Evolutionary conservation across 2,113 vertebrate species (phyloP).

Genomic region (Illadopsis cleaveri): DNA sequence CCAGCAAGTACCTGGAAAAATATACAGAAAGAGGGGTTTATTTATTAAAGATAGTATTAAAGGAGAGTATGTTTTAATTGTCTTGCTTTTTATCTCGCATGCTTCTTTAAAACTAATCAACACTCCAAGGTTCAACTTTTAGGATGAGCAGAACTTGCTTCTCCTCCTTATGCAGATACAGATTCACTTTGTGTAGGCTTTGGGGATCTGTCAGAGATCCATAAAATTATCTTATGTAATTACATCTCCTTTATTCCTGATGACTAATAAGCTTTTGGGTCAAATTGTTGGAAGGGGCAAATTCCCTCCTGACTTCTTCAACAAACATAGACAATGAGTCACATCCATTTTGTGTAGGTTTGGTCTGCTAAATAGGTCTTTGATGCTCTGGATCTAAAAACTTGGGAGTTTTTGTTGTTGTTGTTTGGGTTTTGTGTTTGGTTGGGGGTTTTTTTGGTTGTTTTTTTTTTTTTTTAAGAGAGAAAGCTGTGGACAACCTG

Average conservation of each 20-base stretch:
- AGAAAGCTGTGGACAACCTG: not conserved
- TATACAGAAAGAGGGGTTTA: not conserved
- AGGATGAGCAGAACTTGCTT: not conserved
- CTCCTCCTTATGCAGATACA: rapidly evolving
- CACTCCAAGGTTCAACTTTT: not conserved
- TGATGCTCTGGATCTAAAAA: not conserved
- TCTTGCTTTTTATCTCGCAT: not conserved
- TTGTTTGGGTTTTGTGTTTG: not conserved
- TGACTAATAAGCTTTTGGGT: not conserved
- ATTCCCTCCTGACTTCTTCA: not conserved
- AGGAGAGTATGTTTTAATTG: not conserved
- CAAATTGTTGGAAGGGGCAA: not conserved
- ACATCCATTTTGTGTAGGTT: not conserved
- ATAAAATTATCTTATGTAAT: not conserved
- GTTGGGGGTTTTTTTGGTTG: not conserved
- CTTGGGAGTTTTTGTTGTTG: not conserved
- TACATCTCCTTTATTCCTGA: not conserved
- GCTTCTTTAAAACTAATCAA: not conserved
- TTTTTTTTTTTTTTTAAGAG: too few relatives aligned
- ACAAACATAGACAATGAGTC: not conserved
- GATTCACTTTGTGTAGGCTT: rapidly evolving
- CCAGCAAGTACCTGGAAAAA: not conserved
- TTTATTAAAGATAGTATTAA: not conserved
- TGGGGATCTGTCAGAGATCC: not conserved
- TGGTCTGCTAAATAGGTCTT: not conserved